Evolutionary conservation across 1,140 invertebrate genomes (phyloP), one percentile per base, ranked within the genome.

Genomic region (Lanistes nyassanus): DNA sequence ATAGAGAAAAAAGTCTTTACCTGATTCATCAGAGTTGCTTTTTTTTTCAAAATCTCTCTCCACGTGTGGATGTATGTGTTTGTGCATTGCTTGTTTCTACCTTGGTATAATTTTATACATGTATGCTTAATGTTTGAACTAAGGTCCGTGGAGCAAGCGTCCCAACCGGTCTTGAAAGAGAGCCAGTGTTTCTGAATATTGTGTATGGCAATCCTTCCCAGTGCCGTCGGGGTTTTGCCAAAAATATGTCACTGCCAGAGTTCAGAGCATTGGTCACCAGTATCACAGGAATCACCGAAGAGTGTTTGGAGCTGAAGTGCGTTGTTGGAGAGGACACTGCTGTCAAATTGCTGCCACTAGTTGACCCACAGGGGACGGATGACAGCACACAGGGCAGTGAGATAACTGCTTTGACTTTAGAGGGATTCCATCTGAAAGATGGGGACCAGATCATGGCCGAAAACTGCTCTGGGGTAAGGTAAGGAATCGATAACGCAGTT

Each of bases 151-250:
- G 74, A 55, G 34, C 76, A 31, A 26, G 56, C 31, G 71, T 87
- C 7, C 68, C 75, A 5, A 77, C 69, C 26, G 86, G 86, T 29
- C 26, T 65, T 6, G 76, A 77, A 5, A 74, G 74, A 76, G 85
- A 86, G 71, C 86, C 86, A 47, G 64, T 86, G 16, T 71, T 79
- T 37, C 62, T 88, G 31, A 86, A 78, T 76, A 76, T 86, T 55
- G 75, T 78, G 47, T 79, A 82, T 73, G 82, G 79, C 47, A 81
- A 79, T 51, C 72, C 66, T 11, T 58, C 75, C 21, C 69, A 79
- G 31, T 79, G 79, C 29, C 79, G 65, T 47, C 65, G 71, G 37
- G 84, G 83, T 4, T 86, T 82, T 75, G 55, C 83, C 21, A 85
- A 82, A 68, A 74, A 78, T 60, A 39, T 84, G 74, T 71, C 80